Base-by-base conservation (phyloP, 1,140 invertebrate genomes). In the Sycophila sp. region DNA sequence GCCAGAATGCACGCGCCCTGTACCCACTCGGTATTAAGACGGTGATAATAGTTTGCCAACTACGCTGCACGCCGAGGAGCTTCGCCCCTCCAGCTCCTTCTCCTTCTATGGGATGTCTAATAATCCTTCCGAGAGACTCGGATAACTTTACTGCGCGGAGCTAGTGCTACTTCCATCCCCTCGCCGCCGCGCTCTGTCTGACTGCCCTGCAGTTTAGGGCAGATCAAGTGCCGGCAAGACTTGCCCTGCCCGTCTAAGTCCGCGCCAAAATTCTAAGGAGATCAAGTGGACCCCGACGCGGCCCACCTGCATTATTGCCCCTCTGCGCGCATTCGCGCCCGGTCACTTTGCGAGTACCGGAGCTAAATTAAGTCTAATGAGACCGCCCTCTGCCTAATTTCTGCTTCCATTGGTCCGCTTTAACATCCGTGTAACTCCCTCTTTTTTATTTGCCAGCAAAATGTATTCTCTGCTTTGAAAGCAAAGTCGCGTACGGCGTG, bases 41-140 rank as follows among this genome's bases (percentile, higher is more conserved):
- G 82, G 82, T 83, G 83, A 86, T 86, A 85, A 86, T 86, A 86
- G 83, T 86, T 86, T 80, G 77, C 81, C 81, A 86, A 86, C 85
- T 86, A 83, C 79, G 81, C 83, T 45, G 78, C 78, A 81, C 82
- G 80, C 79, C 71, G n/a, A n/a, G n/a, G n/a, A n/a, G n/a, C n/a
- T n/a, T n/a, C n/a, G n/a, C n/a, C n/a, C n/a, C n/a, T n/a, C 74
- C 2, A 28, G 56, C 28, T 10, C 80, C 81, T 81, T 81, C 83
- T 80, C n/a, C n/a, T n/a, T n/a, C 84, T 83, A 83, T 84, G 81
- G 82, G 82, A 84, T 84, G 80, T 80, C 83, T 84, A 84, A 85
- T 85, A 84, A 85, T 85, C 85, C 80, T 76, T 83, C 79, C 82
- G 80, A 82, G 77, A 85, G 78, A 79, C 78, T 81, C 77, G 77